Percentiles rank a stretch among this genome's conserved stretches.
Conservation (phyloP, 2,888 invertebrate species). For the Xylophagus ater region DNA sequence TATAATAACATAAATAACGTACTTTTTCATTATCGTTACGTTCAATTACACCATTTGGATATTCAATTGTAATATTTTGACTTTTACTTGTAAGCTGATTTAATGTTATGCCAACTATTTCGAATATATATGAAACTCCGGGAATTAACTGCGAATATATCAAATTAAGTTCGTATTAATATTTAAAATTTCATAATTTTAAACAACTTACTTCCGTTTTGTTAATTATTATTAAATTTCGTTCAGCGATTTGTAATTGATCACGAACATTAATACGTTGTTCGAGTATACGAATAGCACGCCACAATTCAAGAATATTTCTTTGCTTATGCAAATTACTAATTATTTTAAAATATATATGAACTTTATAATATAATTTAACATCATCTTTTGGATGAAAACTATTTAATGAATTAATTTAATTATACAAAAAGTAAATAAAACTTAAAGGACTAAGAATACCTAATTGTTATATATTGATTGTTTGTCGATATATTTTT, state of each 20-base stretch:
- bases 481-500: too few species aligned
- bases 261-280: neutral
- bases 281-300: neutral
- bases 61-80: conserved; percentile 3
- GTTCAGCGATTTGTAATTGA: neutral
- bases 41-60: conserved; percentile 4
- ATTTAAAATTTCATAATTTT: neutral
- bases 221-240: conserved; percentile 3
- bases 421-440: neutral
- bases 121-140: conserved; percentile 1
- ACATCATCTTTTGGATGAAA: conserved; percentile 2
- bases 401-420: too few species aligned
- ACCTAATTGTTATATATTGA: too few species aligned
- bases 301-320: conserved; percentile 3
- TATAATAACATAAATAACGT: too few species aligned
- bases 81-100: neutral
- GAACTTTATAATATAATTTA: neutral
- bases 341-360: conserved; percentile 4
- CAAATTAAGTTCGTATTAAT: neutral
- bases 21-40: too few species aligned
- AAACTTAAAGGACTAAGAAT: too few species aligned
- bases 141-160: neutral
- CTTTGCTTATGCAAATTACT: neutral
- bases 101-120: conserved; percentile 1
- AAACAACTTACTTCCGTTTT: neutral